Conservation (phyloP, 2,113 vertebrate genomes). For the Semnornis frantzii region DNA sequence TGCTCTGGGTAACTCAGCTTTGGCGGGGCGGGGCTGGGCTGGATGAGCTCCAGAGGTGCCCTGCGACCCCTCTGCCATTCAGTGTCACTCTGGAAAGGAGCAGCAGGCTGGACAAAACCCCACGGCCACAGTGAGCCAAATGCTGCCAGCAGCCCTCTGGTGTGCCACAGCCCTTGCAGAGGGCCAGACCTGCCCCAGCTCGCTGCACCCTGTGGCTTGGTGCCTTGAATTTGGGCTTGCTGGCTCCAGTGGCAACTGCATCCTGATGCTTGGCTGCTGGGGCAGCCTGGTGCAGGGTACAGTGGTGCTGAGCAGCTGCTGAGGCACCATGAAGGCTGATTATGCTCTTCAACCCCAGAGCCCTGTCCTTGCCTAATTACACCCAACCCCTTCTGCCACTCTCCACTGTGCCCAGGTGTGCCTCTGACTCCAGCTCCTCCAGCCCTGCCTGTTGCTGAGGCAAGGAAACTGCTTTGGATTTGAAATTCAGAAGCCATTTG, state of each 20-base stretch:
- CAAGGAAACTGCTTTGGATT: conserved; percentile 12
- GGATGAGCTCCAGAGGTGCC: too few species aligned
- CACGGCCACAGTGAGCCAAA: not conserved
- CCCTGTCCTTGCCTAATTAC: conserved; percentile 39
- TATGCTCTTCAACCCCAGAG: conserved; percentile 47
- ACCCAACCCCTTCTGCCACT: conserved; percentile 15
- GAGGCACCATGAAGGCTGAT: conserved; percentile 54
- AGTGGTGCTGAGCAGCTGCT: conserved; percentile 57
- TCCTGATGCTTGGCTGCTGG: not conserved
- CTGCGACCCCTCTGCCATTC: not conserved
- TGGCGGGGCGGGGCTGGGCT: too few species aligned
- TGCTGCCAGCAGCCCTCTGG: not conserved
- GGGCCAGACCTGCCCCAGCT: not conserved
- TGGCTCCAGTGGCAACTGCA: not conserved
- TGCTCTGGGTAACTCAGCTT: too few species aligned
- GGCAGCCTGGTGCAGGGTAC: conserved; percentile 38
- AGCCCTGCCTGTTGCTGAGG: conserved; percentile 14
- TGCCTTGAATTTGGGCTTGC: not conserved
- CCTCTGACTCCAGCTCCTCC: conserved; percentile 43
- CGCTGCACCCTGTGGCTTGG: not conserved
- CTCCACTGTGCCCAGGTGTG: conserved; percentile 35
- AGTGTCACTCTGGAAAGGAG: not conserved
- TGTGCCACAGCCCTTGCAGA: not conserved
- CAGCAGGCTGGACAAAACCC: not conserved
- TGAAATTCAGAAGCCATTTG: conserved; percentile 51